A percentile compares a stretch with the other conserved stretches of the same genome.
Evolutionary conservation across 2,113 vertebrate genomes (phyloP).

Genomic region (Corythaeola cristata): DNA sequence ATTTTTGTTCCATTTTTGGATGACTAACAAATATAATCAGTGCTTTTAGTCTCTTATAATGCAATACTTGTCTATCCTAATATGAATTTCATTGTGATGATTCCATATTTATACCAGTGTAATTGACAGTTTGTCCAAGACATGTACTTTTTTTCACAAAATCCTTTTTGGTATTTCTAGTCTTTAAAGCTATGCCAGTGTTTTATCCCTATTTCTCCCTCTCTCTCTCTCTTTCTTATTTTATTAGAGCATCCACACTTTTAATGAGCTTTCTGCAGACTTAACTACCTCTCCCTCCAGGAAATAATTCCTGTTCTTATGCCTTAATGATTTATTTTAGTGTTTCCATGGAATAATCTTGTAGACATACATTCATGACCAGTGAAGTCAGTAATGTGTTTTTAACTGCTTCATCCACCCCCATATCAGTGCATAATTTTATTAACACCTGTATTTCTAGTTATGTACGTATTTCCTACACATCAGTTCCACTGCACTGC

Average conservation of each 20-base stretch:
- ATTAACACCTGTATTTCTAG: conserved; percentile 1
- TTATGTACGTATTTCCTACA: neutral
- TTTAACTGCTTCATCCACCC: neutral
- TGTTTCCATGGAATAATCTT: neutral
- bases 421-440: neutral
- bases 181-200: neutral
- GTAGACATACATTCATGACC: neutral
- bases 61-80: neutral
- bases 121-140: neutral
- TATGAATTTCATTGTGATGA: neutral
- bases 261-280: neutral
- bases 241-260: neutral
- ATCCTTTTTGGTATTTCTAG: neutral
- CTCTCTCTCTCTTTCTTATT: neutral
- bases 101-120: neutral
- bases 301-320: neutral
- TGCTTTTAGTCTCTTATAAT: neutral
- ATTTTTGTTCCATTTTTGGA: neutral
- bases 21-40: neutral
- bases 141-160: neutral
- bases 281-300: neutral
- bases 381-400: neutral
- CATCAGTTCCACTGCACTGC: neutral
- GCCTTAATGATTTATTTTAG: neutral
- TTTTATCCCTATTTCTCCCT: neutral